Evolutionary conservation across 1,140 invertebrate species (phyloP).

Genomic region (Drosophila bocqueti): DNA sequence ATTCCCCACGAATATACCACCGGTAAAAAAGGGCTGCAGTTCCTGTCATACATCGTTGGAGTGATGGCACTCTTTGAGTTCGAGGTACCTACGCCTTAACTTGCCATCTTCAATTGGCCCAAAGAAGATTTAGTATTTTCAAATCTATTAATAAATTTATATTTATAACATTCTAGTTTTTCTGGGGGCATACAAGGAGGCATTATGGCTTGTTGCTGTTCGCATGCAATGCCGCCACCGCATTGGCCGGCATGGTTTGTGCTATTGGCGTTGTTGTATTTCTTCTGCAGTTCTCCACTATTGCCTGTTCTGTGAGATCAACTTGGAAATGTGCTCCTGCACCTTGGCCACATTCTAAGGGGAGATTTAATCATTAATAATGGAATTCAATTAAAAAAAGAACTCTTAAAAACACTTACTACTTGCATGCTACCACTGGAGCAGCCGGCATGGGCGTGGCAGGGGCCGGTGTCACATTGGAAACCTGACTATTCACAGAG

Average conservation of each 20-base stretch:
- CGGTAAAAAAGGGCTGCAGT: too few species aligned
- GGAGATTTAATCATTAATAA: background rate
- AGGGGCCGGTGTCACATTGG: slow-evolving; percentile 28
- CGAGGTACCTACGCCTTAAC: too few species aligned
- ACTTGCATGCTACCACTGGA: slow-evolving; percentile 70
- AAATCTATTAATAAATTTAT: too few species aligned
- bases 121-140: too few species aligned
- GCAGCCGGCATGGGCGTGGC: slow-evolving; percentile 53
- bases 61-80: too few species aligned
- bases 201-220: slow-evolving; percentile 29
- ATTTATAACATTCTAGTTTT: too few species aligned
- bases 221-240: slow-evolving; percentile 20
- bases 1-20: too few species aligned
- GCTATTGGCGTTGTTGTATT: slow-evolving; percentile 85
- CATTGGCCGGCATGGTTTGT: slow-evolving; percentile 30
- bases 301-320: slow-evolving; percentile 94
- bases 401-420: slow-evolving; percentile 44
- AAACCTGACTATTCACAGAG: slow-evolving; percentile 31
- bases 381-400: background rate
- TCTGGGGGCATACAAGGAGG: too few species aligned
- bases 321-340: slow-evolving; percentile 92
- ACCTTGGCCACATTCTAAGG: slow-evolving; percentile 88
- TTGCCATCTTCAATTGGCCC: too few species aligned
- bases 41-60: too few species aligned
- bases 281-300: slow-evolving; percentile 92